Percentiles rank a stretch among this genome's conserved stretches.
Evolutionary conservation across 2,888 invertebrate species (phyloP).

Genomic region (Drosophila limbata): DNA sequence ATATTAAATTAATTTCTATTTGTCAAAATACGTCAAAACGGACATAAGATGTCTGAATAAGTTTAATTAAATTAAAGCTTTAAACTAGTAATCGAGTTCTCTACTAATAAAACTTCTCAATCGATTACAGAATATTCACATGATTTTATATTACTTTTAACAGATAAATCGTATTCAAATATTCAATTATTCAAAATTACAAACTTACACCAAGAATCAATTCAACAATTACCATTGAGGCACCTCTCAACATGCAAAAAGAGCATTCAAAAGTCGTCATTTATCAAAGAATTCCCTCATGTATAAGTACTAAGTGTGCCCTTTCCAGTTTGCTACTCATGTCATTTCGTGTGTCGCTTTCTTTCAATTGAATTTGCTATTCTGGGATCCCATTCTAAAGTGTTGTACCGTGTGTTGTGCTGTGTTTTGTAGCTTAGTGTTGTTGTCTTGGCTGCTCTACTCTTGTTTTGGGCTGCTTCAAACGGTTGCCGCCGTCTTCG

Average conservation of each 20-base stretch:
- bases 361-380: conserved; percentile 73
- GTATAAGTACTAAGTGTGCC: conserved; percentile 30
- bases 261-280: conserved; percentile 33
- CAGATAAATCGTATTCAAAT: too few relatives aligned
- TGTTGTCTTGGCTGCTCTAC: conserved; percentile 36
- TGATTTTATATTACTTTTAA: too few relatives aligned
- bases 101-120: too few relatives aligned
- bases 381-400: conserved; percentile 23
- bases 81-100: too few relatives aligned
- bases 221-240: not conserved
- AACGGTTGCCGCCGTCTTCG: conserved; percentile 46
- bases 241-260: not conserved
- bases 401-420: conserved; percentile 29
- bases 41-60: too few relatives aligned
- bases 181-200: too few relatives aligned
- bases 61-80: too few relatives aligned
- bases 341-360: conserved; percentile 73
- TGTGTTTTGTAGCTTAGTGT: conserved; percentile 38
- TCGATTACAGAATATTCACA: too few relatives aligned
- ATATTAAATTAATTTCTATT: too few relatives aligned
- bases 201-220: not conserved
- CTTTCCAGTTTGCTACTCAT: conserved; percentile 65
- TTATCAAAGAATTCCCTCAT: not conserved
- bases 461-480: conserved; percentile 66
- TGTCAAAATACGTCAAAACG: too few relatives aligned